Evolutionary conservation across 2,888 invertebrate genomes (phyloP), one percentile per base, ranked within the genome.

Genomic region (Apodemia duryi): DNA sequence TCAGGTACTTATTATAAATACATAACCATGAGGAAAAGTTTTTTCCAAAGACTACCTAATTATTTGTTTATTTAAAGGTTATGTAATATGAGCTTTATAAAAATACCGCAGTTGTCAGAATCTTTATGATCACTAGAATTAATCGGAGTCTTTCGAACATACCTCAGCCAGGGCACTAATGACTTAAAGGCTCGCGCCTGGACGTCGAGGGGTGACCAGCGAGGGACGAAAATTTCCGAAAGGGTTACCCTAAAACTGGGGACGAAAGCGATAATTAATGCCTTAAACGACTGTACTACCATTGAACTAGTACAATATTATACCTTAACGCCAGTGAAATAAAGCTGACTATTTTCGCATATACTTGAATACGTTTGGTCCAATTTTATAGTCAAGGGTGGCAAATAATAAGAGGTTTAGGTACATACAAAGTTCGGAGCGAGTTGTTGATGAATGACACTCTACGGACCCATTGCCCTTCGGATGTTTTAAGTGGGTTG

Each of bases 401-500:
- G 88, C 83, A 85, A 88, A 90, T 91, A 89, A 88, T 82, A 86
- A 88, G 89, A 87, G 88, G 83, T 84, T 79, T 79, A 79, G 83
- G 87, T 85, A 88, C 86, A 88, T 88, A 85, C 82, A 84, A 88
- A 91, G 88, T 90, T 89, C 77, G 86, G 77, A 77, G 81, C 79
- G 79, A 85, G 84, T 85, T 84, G 83, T 88, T 91, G 91, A 91
- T 91, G 91, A 89, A 91, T 91, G 91, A 91, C 88, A 91, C 91
- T 91, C 91, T 38, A 79, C 81, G 91, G 91, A 83, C 88, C 91
- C 89, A 91, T 91, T 89, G 91, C 91, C 91, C 91, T 91, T 91
- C 89, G 88, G 84, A 85, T 85, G 89, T 85, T 88, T 88, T 85
- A 91, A 90, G 85, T 85, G 87, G 89, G 87, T 84, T 79, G 79